Percentiles rank a stretch among this genome's conserved stretches.
These are phyloP conservation scores for Callaeas wilsoni DNA, from an alignment of 2,113 vertebrate genomes.

Conservation along the genomic window DNA sequence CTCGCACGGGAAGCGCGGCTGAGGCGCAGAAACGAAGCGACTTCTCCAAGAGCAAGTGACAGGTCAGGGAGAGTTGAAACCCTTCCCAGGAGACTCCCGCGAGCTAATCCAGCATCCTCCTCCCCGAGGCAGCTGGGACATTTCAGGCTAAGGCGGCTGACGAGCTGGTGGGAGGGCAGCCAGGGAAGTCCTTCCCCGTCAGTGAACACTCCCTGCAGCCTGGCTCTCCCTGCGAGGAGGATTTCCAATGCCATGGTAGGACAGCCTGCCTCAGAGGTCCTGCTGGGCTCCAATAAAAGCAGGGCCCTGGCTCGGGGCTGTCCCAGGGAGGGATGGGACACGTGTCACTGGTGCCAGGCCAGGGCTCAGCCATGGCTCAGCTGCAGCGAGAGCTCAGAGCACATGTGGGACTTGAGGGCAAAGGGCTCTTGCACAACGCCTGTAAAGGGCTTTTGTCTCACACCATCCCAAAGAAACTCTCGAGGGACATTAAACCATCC, in stretches of 20 bases:
- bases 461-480: not conserved
- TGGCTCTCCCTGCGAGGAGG: not conserved
- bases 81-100: constrained; percentile 22
- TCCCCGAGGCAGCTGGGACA: constrained; percentile 11
- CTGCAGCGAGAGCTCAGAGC: not conserved
- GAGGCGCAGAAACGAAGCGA: rapidly evolving
- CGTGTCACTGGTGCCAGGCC: not conserved
- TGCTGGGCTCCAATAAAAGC: not conserved
- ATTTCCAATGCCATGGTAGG: not conserved
- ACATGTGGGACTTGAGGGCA: not conserved
- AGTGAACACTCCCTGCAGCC: not conserved
- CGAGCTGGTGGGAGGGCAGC: not conserved
- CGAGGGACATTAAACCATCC: not conserved
- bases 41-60: not conserved
- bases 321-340: not conserved
- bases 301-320: not conserved
- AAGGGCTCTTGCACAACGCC: not conserved
- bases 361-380: not conserved
- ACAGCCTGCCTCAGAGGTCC: not conserved
- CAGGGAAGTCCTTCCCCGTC: not conserved
- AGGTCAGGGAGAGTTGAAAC: constrained; percentile 35
- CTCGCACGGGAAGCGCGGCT: not conserved
- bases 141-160: not conserved
- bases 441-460: not conserved
- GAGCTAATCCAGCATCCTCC: constrained; percentile 34